Base-by-base conservation (phyloP, 1,140 invertebrate genomes). In the Ctenoplectra terminalis region DNA sequence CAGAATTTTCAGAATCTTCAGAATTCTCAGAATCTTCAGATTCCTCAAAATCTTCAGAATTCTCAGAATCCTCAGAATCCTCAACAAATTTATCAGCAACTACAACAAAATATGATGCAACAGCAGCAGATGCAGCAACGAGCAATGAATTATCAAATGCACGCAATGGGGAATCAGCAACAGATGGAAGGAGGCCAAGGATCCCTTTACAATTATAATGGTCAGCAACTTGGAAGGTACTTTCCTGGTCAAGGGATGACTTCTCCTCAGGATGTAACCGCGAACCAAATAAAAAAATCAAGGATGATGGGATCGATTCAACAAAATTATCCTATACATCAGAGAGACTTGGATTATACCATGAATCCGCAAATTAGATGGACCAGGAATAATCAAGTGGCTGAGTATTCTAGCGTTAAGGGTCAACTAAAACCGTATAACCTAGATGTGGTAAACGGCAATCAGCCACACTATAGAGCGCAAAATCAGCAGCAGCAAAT, bases 221-320 rank as follows among this genome's bases (percentile, higher is more conserved):
- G 52, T 74, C 74, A 70, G 31, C 78, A 43, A 15, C 26, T 40
- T 58, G 17, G 7, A 40, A 23, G 20, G 13, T 40, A 66, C 13
- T 13, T n/a, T 11, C 15, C 29, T 23, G n/a, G 23, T 2, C 77
- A 77, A 4, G 82, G 85, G 15, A 88, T 87, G 82, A 80, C 75
- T 0, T 85, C 85, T 1, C 85, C 85, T 20, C 86, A 88, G n/a
- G 82, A 87, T 15, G 56, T 63, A 34, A 46, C 48, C 0, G 26
- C 48, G 1, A 82, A 54, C 48, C 76, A 81, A 8, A 61, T 82
- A 37, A 87, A 17, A 67, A 64, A 78, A n/a, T 34, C 34, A 29
- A n/a, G 26, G 50, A 64, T 26, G 6, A 2, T n/a, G n/a, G 31
- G 23, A 40, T 43, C 23, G 5, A 34, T 17, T 31, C 63, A 29